Conservation (phyloP, 2,888 invertebrate genomes). For the Anoncus sp. region DNA sequence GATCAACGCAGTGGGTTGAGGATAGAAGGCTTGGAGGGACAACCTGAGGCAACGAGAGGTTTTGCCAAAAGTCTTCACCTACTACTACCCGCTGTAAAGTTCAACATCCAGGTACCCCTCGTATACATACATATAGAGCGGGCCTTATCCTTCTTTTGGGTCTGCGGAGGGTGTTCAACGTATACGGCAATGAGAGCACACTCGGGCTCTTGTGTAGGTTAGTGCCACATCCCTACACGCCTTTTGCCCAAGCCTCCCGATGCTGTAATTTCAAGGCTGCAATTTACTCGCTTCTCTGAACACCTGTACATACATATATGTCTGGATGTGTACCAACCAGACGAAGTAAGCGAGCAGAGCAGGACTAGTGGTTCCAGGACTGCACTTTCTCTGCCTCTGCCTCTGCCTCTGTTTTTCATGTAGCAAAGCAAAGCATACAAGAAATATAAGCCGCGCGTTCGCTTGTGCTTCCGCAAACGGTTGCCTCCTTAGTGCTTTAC, state of each 20-base stretch:
- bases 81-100: background rate
- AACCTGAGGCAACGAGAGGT: slow-evolving; percentile 40
- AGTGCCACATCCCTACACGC: slow-evolving; percentile 38
- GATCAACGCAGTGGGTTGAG: slow-evolving; percentile 32
- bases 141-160: slow-evolving; percentile 10
- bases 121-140: no score
- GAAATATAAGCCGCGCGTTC: slow-evolving; percentile 22
- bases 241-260: slow-evolving; percentile 45
- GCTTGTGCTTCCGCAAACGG: slow-evolving; percentile 37
- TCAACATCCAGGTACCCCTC: slow-evolving; percentile 20
- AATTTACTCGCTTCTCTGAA: slow-evolving; percentile 61
- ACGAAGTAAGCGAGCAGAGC: slow-evolving; percentile 35
- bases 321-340: slow-evolving; percentile 18
- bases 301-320: slow-evolving; percentile 61
- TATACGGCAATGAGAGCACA: slow-evolving; percentile 16
- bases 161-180: slow-evolving; percentile 31
- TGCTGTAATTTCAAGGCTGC: slow-evolving; percentile 64
- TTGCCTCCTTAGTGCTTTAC: slow-evolving; percentile 45
- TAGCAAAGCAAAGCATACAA: slow-evolving; percentile 44
- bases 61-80: slow-evolving; percentile 54
- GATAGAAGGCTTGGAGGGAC: slow-evolving; percentile 6
- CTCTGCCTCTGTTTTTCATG: slow-evolving; percentile 26
- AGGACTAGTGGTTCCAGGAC: background rate
- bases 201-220: slow-evolving; percentile 25
- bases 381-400: background rate